Percentiles rank a stretch among this genome's conserved stretches.
Conservation (phyloP, 2,888 invertebrate genomes). For the Agrochola macilenta region DNA sequence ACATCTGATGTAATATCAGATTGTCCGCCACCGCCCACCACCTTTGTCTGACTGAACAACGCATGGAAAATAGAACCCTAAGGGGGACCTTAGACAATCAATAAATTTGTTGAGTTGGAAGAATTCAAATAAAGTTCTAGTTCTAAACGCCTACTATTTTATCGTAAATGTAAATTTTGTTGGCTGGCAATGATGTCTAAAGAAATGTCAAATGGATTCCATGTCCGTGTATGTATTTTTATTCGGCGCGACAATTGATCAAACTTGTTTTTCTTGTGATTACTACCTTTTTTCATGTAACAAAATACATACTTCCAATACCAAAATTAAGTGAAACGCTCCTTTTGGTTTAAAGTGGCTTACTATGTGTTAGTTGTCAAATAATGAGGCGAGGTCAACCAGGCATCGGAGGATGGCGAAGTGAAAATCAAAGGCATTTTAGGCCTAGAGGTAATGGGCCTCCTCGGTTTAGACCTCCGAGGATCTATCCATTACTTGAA, state of each 20-base stretch:
- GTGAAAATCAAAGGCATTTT: constrained; percentile 84
- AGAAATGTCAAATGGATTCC: constrained; percentile 72
- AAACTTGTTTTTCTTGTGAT: constrained; percentile 70
- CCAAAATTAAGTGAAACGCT: constrained; percentile 38
- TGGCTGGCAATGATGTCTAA: constrained; percentile 52
- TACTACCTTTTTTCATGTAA: constrained; percentile 36
- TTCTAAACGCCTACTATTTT: constrained; percentile 20
- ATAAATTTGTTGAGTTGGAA: no score
- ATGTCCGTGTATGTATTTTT: constrained; percentile 73
- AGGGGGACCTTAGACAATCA: no score
- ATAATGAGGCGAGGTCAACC: constrained; percentile 89
- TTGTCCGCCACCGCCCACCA: no score
- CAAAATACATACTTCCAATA: constrained; percentile 40
- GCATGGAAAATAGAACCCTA: no score
- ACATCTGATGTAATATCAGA: no score
- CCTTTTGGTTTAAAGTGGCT: constrained; percentile 21
- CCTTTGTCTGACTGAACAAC: no score
- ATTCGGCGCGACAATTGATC: constrained; percentile 77
- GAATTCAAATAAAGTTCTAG: no score
- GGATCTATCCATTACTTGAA: constrained; percentile 74
- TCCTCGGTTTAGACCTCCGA: constrained; percentile 79
- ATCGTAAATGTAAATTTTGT: constrained; percentile 32
- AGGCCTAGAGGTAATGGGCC: constrained; percentile 81
- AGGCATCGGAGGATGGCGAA: constrained; percentile 85
- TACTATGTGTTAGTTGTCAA: constrained; percentile 78